Evolutionary conservation across 2,888 invertebrate genomes (phyloP).

Genomic region (Drosophila ustulata): DNA sequence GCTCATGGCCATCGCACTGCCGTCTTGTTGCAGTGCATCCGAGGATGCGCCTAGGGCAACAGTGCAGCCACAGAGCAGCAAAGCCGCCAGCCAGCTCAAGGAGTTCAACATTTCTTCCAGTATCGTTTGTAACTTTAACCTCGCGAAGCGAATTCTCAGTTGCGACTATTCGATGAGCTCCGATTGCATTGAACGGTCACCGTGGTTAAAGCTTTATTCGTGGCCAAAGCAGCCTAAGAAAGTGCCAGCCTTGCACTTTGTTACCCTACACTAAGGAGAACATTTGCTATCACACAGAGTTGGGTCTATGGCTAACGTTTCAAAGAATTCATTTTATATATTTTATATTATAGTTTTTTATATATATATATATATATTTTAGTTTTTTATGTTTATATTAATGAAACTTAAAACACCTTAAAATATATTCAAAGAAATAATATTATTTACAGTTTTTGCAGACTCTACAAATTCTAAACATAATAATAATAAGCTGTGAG

Average conservation of each 20-base stretch:
- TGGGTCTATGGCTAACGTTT: no score
- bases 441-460: no score
- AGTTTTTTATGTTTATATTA: no score
- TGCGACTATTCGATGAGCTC: constrained; percentile 58
- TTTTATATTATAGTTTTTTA: no score
- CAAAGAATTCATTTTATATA: no score
- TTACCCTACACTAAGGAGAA: constrained; percentile 18
- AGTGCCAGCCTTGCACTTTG: constrained; percentile 45
- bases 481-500: no score
- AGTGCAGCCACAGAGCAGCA: constrained; percentile 7
- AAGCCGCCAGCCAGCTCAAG: constrained; percentile 21
- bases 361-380: no score
- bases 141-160: constrained; percentile 57
- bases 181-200: constrained; percentile 47
- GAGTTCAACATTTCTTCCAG: constrained; percentile 48
- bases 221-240: constrained; percentile 20
- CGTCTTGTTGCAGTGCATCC: constrained; percentile 1
- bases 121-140: constrained; percentile 57
- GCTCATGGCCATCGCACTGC: neutral
- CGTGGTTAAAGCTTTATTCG: neutral
- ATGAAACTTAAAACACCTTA: no score
- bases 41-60: constrained; percentile 6
- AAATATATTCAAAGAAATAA: no score
- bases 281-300: neutral
- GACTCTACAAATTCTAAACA: no score